These are phyloP conservation scores for Acanthococcus lagerstroemiae DNA, from an alignment of 2,888 invertebrate species.

Conservation along the genomic window DNA sequence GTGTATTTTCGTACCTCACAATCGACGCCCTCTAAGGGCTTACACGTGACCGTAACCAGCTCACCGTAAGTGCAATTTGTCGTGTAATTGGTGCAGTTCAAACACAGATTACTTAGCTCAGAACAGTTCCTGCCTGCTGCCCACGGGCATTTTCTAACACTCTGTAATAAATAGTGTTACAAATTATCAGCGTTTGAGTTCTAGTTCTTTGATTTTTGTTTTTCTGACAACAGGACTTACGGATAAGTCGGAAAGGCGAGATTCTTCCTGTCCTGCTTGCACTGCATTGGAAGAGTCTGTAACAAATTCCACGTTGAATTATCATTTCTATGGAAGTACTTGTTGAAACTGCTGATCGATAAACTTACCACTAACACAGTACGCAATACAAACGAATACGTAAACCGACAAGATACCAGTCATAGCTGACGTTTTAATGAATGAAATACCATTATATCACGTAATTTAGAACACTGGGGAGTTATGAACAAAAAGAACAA, in stretches of 20 bases:
- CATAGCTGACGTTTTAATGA: too few species aligned
- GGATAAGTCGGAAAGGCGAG: not conserved
- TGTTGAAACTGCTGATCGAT: not conserved
- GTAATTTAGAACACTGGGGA: too few species aligned
- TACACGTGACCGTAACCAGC: constrained; percentile 11
- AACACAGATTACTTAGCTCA: not conserved
- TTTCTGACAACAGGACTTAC: not conserved
- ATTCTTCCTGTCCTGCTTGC: not conserved
- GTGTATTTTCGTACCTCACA: constrained; percentile 5
- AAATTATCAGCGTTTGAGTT: not conserved
- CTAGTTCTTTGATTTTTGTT: not conserved
- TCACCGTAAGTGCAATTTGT: constrained; percentile 25
- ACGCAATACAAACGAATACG: not conserved
- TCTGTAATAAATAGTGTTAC: not conserved
- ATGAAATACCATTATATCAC: too few species aligned
- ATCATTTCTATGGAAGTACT: not conserved
- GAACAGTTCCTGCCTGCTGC: not conserved
- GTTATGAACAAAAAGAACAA: too few species aligned
- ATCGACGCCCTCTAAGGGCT: not conserved
- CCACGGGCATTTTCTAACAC: not conserved
- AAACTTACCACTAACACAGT: not conserved
- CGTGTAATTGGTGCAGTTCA: constrained; percentile 3
- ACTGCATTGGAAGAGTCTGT: not conserved
- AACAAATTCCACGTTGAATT: not conserved
- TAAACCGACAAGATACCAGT: not conserved